Conservation (phyloP, 2,888 invertebrate genomes). For the Stenurella melanura region DNA sequence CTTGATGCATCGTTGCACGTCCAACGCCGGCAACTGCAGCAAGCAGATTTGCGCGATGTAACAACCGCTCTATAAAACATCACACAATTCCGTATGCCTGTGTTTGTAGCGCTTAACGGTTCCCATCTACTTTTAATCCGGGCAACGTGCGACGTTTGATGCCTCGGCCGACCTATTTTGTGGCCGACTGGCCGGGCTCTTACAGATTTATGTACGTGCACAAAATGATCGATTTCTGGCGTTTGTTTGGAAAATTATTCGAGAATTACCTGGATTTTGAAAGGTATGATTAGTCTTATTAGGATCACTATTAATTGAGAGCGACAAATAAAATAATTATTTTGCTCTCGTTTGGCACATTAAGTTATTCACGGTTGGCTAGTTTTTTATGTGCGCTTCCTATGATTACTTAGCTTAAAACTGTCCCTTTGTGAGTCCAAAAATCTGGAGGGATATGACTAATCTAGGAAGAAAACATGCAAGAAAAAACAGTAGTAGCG, state of each 20-base stretch:
- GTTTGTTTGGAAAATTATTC: neutral
- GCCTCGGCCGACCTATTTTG: constrained; percentile 10
- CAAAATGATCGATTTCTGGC: neutral
- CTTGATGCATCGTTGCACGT: neutral
- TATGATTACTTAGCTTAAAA: too few species aligned
- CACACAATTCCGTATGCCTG: constrained; percentile 8
- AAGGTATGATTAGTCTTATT: too few species aligned
- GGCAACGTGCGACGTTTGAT: constrained; percentile 13
- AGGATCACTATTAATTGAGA: too few species aligned
- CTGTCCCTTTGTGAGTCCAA: too few species aligned
- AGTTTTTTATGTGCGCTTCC: too few species aligned
- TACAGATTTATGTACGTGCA: constrained; percentile 7
- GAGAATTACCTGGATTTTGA: neutral
- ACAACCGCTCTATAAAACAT: constrained; percentile 3
- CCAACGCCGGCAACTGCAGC: constrained; percentile 6
- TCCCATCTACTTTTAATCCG: constrained; percentile 18
- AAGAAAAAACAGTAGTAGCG: too few species aligned
- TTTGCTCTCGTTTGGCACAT: too few species aligned
- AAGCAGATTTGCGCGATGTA: neutral
- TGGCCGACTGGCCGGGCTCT: constrained; percentile 10
- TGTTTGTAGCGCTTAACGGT: neutral
- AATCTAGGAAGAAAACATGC: too few species aligned
- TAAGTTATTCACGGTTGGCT: too few species aligned
- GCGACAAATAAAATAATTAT: too few species aligned
- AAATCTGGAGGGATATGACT: too few species aligned